A percentile compares a stretch with the other conserved stretches of the same genome.
These are phyloP conservation scores for Arenaria interpres DNA, from an alignment of 2,113 vertebrate genomes.

Conservation along the genomic window DNA sequence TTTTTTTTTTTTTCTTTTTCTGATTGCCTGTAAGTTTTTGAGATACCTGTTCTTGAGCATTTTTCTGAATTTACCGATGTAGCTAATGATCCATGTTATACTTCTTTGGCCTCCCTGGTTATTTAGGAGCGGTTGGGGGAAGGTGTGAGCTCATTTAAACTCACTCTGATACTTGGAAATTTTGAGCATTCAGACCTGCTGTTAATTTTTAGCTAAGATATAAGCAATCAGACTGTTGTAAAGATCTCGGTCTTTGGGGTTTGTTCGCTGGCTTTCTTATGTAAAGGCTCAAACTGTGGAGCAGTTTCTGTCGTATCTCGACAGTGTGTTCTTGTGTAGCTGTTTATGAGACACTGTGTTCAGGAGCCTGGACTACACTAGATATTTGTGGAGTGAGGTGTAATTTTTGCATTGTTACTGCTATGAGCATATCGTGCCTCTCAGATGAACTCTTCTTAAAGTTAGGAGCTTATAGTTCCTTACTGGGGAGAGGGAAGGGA, in stretches of 20 bases:
- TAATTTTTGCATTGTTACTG: background rate
- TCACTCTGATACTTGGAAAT: background rate
- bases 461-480: background rate
- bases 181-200: background rate
- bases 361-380: background rate
- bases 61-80: background rate
- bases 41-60: background rate
- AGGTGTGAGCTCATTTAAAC: background rate
- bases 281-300: background rate
- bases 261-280: background rate
- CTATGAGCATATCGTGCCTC: rapidly evolving
- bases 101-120: background rate
- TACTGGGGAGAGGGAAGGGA: background rate
- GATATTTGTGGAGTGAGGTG: background rate
- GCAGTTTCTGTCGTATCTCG: background rate
- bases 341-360: background rate
- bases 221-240: background rate
- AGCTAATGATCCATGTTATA: background rate
- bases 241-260: background rate
- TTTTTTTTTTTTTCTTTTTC: background rate
- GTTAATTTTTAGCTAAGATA: background rate
- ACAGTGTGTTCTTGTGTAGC: background rate
- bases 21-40: background rate
- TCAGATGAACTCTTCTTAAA: background rate
- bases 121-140: rapidly evolving